Base-by-base conservation (phyloP, 2,797 vertebrate genomes). In the Siniperca undulata region DNA sequence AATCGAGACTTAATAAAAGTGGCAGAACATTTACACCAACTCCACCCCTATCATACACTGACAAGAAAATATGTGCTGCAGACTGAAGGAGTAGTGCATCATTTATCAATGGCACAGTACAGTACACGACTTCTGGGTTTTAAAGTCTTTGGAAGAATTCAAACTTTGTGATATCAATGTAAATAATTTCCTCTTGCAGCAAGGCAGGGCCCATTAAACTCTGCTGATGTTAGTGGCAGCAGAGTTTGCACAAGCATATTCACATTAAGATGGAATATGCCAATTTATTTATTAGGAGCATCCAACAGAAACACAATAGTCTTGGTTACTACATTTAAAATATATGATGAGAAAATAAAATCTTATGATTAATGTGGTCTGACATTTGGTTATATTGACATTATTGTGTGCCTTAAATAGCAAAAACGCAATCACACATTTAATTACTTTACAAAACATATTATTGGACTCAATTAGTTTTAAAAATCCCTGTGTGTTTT, bases 81-180 rank as follows among this genome's bases (percentile, higher is more conserved):
- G 56, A 38, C 69, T 27, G 22, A 75, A 0, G 16, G 24, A 61
- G 10, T 2, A 65, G 66, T 70, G 36, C 8, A 40, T 77, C 13
- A 74, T 75, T 80, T 59, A 74, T 50, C 68, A 48, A 38, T 40
- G 42, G 27, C 27, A 53, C 60, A 7, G 0, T 8, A 8, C 58
- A 40, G 1, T 8, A 6, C 58, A 40, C 55, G n/a, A 68, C 74
- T 42, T 27, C 65, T 72, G 55, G 56, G 50, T 48, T 6, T 38
- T 38, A 20, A 56, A 52, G n/a, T 36, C 40, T 64, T 16, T n/a
- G 42, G 4, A 65, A 82, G 44, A 65, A 53, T 70, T 74, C 13
- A 67, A 46, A 80, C 53, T 70, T 46, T 81, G 59, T 27, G n/a
- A 73, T 22, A 46, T 62, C n/a, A 79, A 70, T 77, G 40, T 65